Evolutionary conservation across 2,113 vertebrate genomes (phyloP), one percentile per base, ranked within the genome.

Genomic region (Ibidorhyncha struthersii): DNA sequence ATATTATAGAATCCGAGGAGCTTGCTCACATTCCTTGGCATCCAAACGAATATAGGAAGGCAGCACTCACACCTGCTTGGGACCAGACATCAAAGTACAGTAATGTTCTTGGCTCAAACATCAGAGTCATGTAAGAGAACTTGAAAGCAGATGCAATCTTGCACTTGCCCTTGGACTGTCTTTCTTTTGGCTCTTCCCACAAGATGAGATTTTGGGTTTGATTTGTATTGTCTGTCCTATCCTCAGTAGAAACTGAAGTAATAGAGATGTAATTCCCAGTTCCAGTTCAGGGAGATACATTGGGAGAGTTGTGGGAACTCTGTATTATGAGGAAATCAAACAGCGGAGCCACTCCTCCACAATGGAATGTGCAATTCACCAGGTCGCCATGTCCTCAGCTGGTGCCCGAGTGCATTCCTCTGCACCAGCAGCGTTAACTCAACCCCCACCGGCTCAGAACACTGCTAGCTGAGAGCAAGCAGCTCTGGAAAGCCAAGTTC

Each of bases 41-140:
- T 45, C 55, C 27, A 56, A 81, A 84, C 9, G 80, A 29, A 47
- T 70, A 86, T 43, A 87, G 87, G 93, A 94, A 95, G 79, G 73
- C 83, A 1, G 84, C 38, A 52, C 77, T 86, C 80, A 85, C 94
- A 97, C 96, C 96, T 97, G 95, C 95, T 78, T 56, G 59, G 87
- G 74, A 90, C 43, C 0, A 94, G 63, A 96, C 84, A 96, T 97
- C 95, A 96, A 97, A 98, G 95, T 43, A 26, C 17, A 38, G 59
- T 72, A 27, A 86, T 63, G 73, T 94, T 95, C 80, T 96, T 98
- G 97, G 96, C 97, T 90, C 85, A 30, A 74, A 94, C 91, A 96
- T 97, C 96, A 94, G 91, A 94, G 81, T 70, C 10, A 1, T 62
- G 49, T 43, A n/a, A 80, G 34, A 36, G 36, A 91, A 84, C 67